Base-by-base conservation (phyloP, 2,113 vertebrate species). In the Trochalopteron elliotii region DNA sequence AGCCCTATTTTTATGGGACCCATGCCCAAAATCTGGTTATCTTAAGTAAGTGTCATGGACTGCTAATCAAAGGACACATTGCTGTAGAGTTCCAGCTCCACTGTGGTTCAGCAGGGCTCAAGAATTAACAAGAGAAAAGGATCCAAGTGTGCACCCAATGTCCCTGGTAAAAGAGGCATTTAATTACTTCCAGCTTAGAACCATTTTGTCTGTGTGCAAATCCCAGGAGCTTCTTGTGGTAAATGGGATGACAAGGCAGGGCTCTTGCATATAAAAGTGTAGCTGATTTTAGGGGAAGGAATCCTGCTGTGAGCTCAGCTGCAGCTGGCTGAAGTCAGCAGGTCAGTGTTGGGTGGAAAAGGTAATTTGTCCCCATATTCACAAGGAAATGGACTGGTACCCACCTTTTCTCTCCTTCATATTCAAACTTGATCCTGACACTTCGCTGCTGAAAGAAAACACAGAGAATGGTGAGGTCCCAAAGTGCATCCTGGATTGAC, bases 391-490 rank as follows among this genome's bases (percentile, higher is more conserved):
- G 75, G 52, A 39, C 9, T 74, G 60, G 47, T 40, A 98, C 98
- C 23, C 97, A 99, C 99, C 99, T 98, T 97, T 99, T 99, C 93
- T 99, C 99, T 97, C 98, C 98, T 97, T 99, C 98, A 97, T 99
- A 98, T 97, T 99, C 99, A 98, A 99, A 98, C 97, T 99, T 99
- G 98, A 99, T 99, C 97, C 99, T 98, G 96, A 99, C 96, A 97
- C 98, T 98, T 97, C 99, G 95, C 94, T 96, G 98, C 97, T 94
- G 96, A 61, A 87, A 97, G 53, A 57, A 37, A 95, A 95, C 88
- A 95, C 15, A 90, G 44, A 90, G 79, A 85, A 39, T 7, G 13
- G 68, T 97, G 71, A 96, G 40, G 50, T 45, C 60, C 16, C 75
- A 67, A 74, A 60, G 15, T 21, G 39, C 14, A 44, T 7, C 50